Base-by-base conservation (phyloP, 2,113 vertebrate genomes). In the Leptobrachium ailaonicum region DNA sequence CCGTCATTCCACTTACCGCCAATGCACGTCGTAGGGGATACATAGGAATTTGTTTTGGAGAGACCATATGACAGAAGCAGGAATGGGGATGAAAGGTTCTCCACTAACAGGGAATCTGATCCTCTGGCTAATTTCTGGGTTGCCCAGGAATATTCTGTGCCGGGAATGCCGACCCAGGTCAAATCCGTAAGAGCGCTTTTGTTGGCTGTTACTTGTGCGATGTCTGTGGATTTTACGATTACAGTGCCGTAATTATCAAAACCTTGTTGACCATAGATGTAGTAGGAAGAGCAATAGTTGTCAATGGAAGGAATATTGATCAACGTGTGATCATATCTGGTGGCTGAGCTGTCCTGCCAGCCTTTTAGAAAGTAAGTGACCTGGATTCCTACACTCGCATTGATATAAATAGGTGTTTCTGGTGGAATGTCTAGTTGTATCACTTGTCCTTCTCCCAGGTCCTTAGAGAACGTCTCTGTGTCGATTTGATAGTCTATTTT, bases 331-430 rank as follows among this genome's bases (percentile, higher is more conserved):
- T 91, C 85, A 0, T 85, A 88, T 11, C 2, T 3, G 0, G 0
- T 1, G 0, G 63, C 3, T 1, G 2, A 14, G 0, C 11, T 8
- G 20, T 72, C 47, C 2, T 76, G 56, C 41, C 13, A 40, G 2
- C 90, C 90, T 0, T 87, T 88, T 41, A 88, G 90, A 11, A 88
- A 83, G 70, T 89, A 71, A n/a, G 92, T 68, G 2, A 93, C 91
- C 80, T 92, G 89, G 69, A 91, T 82, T 41, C 75, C 67, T 14
- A 85, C 84, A 50, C 87, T 83, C 63, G 87, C 86, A 11, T 75
- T 40, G 67, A 92, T 87, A 41, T 3, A 83, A 14, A 89, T 54
- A 2, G 84, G 66, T 12, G 84, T 64, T 64, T 72, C 56, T 4
- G 69, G 13, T 0, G 13, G 58, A 56, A 71, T 41, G 0, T 5